Evolutionary conservation across 2,797 vertebrate species (phyloP), one percentile per base, ranked within the genome.

Genomic region (Siniperca undulata): DNA sequence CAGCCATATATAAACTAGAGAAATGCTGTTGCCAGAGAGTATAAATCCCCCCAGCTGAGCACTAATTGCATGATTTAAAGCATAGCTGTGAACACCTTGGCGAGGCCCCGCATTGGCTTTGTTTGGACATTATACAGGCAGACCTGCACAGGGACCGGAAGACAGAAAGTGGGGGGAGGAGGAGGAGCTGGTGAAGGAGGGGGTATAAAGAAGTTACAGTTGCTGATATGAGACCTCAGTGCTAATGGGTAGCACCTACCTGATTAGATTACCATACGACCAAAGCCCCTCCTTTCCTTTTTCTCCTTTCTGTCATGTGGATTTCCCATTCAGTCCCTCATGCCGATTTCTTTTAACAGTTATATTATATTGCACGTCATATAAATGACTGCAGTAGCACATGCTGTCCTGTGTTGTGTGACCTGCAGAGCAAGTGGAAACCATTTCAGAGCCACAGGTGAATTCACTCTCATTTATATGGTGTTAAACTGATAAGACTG

Each of bases 61-160:
- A 90, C 83, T 92, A 91, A 93, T 93, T 90, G 82, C 69, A 79
- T 85, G 86, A 93, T 92, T 92, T 90, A 92, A 88, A 87, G 85
- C 73, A 19, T 84, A 74, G 80, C 74, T 76, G 72, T 75, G 80
- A 82, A 85, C 80, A 78, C 70, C 84, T 87, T 74, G 22, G 65
- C 72, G 82, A 73, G 87, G 88, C 80, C 87, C 78, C 82, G 74
- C 69, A 17, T 79, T 65, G 75, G 64, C 70, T 83, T 75, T 50
- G 65, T 78, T 70, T 84, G 74, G 83, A 86, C 67, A 65, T 85
- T 87, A 66, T 61, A 56, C 78, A 88, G 80, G 67, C 88, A 78
- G 60, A 77, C 59, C 74, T 82, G 81, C 70, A 71, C 60, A 64
- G 52, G 70, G 65, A 74, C 74, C 53, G 42, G 77, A 82, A 75